Conservation (phyloP, 2,797 vertebrate species). For the Tapirus indicus region DNA sequence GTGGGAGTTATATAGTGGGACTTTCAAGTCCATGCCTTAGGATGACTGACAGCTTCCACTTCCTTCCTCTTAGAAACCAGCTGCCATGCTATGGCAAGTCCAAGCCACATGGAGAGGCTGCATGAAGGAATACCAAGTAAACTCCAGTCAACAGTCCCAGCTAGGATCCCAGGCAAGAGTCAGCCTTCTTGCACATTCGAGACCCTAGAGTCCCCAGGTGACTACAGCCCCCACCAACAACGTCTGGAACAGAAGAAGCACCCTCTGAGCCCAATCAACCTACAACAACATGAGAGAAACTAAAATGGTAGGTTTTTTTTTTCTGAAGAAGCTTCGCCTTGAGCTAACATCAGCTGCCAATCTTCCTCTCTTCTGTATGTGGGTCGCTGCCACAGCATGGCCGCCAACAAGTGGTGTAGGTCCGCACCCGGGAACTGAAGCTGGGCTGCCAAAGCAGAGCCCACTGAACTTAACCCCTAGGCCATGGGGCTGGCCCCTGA, state of each 20-base stretch:
- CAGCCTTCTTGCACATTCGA: not conserved
- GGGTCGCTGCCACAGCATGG: too few species aligned
- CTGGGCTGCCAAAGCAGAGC: too few species aligned
- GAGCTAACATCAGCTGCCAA: not conserved
- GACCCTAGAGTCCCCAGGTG: not conserved
- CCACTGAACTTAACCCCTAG: too few species aligned
- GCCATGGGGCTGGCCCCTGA: not conserved
- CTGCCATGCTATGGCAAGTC: not conserved
- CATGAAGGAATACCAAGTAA: not conserved
- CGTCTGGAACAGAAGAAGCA: not conserved
- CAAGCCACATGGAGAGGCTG: not conserved
- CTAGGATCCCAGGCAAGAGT: not conserved
- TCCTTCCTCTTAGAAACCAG: not conserved
- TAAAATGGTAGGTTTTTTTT: not conserved
- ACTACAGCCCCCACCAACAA: not conserved
- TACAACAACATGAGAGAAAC: not conserved
- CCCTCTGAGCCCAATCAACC: not conserved
- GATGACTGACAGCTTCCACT: not conserved
- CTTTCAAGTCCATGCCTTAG: not conserved
- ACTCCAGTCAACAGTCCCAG: not conserved
- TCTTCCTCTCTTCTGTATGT: too few species aligned
- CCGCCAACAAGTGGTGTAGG: too few species aligned
- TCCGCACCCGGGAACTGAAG: too few species aligned
- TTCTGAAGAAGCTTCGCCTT: too few species aligned
- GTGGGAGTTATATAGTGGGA: not conserved